These are phyloP conservation scores for Caenorhabditis sp. DNA, from an alignment of 2,888 invertebrate genomes.

Conservation along the genomic window DNA sequence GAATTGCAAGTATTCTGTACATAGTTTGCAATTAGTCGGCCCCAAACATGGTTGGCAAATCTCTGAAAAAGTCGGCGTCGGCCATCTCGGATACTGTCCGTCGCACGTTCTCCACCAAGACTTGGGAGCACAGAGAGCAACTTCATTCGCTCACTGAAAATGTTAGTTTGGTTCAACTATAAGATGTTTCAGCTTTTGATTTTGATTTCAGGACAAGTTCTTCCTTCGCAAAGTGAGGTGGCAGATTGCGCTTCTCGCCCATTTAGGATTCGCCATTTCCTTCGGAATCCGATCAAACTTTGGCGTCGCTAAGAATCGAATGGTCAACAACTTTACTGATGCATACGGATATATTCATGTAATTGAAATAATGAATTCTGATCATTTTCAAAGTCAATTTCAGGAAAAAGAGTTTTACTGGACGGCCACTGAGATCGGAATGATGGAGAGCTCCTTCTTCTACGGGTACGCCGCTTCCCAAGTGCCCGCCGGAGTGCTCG, in stretches of 20 bases:
- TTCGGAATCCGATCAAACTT: constrained; percentile 84
- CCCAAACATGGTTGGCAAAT: constrained; percentile 51
- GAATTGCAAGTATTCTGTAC: constrained; percentile 1
- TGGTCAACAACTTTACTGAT: constrained; percentile 80
- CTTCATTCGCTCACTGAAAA: constrained; percentile 61
- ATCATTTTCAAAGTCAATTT: no score
- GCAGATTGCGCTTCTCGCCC: constrained; percentile 81
- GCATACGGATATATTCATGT: constrained; percentile 68
- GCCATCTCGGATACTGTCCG: constrained; percentile 59
- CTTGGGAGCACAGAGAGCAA: constrained; percentile 66
- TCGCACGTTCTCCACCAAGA: constrained; percentile 60
- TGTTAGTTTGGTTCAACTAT: constrained; percentile 5
- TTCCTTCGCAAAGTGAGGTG: constrained; percentile 80
- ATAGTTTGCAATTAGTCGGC: not conserved
- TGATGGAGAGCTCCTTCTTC: constrained; percentile 97
- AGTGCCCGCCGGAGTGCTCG: constrained; percentile 96
- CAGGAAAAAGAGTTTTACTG: constrained; percentile 70
- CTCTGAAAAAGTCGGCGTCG: constrained; percentile 53
- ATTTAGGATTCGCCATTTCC: constrained; percentile 75
- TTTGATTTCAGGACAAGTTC: constrained; percentile 60
- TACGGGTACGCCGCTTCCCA: constrained; percentile 98
- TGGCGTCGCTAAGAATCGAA: constrained; percentile 91
- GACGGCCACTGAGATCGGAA: constrained; percentile 82
- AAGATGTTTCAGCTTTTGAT: not conserved
- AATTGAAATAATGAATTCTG: no score